These are phyloP conservation scores for Gibbula magus DNA, from an alignment of 2,888 invertebrate genomes.

Conservation along the genomic window DNA sequence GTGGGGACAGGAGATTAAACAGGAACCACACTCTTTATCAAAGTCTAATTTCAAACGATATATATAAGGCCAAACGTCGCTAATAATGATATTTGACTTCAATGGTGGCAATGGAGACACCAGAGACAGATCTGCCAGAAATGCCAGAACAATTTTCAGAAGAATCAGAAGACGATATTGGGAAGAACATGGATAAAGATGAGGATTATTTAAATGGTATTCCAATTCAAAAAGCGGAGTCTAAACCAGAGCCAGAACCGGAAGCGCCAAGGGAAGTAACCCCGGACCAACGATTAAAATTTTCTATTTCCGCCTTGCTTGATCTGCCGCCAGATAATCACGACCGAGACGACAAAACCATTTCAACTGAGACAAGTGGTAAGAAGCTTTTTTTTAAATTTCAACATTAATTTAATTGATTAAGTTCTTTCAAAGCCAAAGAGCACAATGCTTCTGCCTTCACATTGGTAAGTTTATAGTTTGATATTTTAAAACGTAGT, in stretches of 20 bases:
- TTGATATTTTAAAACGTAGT: no score
- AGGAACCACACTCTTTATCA: slow-evolving; percentile 3
- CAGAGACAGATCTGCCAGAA: no score
- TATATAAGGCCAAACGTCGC: background rate
- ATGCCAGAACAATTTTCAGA: no score
- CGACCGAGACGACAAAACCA: background rate
- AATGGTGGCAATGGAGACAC: no score
- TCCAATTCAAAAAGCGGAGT: slow-evolving; percentile 77
- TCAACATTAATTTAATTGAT: no score
- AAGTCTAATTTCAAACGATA: slow-evolving; percentile 13
- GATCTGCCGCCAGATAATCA: slow-evolving; percentile 23
- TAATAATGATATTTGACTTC: background rate
- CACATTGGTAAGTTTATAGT: no score
- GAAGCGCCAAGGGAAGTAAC: slow-evolving; percentile 29
- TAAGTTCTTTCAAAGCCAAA: no score
- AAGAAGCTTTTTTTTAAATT: background rate
- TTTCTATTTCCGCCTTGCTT: slow-evolving; percentile 42
- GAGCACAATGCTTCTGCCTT: no score
- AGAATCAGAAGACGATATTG: no score
- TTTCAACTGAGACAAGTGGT: background rate
- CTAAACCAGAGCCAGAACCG: slow-evolving; percentile 76
- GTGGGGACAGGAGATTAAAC: background rate
- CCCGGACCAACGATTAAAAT: slow-evolving; percentile 30
- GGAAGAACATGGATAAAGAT: slow-evolving; percentile 68
- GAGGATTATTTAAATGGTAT: slow-evolving; percentile 75